Evolutionary conservation across 2,888 invertebrate species (phyloP).

Genomic region (Meliscaeva auricollis): DNA sequence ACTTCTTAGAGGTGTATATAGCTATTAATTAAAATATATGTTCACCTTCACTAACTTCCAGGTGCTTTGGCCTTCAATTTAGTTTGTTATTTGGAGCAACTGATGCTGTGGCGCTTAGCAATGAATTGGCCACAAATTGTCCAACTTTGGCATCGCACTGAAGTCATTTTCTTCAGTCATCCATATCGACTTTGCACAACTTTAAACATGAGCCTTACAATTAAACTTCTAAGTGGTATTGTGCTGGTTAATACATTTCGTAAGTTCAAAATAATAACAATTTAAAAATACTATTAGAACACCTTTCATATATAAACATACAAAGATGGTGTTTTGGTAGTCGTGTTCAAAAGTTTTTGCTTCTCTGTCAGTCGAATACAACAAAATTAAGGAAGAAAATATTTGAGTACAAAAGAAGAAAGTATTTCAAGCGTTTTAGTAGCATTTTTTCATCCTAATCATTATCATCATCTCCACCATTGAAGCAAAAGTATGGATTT

Average conservation of each 20-base stretch:
- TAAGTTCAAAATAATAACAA: slow-evolving; percentile 75
- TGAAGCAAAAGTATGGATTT: no score
- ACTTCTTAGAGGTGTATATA: no score
- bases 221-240: slow-evolving; percentile 61
- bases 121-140: slow-evolving; percentile 82
- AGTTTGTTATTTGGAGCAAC: slow-evolving; percentile 81
- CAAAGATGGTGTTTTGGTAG: no score
- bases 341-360: no score
- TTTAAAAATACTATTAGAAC: not conserved
- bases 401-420: no score
- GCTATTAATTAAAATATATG: no score
- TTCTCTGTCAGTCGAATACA: no score
- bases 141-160: slow-evolving; percentile 80
- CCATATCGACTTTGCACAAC: slow-evolving; percentile 81
- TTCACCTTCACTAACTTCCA: slow-evolving; percentile 40
- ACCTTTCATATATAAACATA: no score
- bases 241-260: slow-evolving; percentile 78
- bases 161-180: slow-evolving; percentile 80
- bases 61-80: slow-evolving; percentile 79
- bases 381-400: no score
- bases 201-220: slow-evolving; percentile 79
- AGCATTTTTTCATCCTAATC: no score
- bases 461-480: no score
- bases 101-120: slow-evolving; percentile 82
- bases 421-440: no score